phyloP scores from a whole-genome alignment of 2,888 invertebrate genomes.

The Troilus luridus region DNA sequence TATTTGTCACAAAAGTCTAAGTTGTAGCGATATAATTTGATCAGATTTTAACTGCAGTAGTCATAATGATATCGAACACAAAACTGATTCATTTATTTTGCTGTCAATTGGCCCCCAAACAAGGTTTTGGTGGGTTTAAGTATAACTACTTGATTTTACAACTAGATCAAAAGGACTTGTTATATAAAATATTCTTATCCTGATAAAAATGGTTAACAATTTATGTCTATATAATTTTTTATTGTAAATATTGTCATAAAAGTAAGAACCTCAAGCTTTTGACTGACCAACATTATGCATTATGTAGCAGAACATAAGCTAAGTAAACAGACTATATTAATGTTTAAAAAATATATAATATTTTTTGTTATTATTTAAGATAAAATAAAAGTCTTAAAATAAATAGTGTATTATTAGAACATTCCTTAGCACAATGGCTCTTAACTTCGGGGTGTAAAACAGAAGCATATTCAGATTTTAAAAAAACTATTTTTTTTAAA shows the following conservation, averaged over 20 bases:
- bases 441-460: neutral
- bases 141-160: neutral
- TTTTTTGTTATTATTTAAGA: neutral
- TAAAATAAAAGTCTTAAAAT: neutral
- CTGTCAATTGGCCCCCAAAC: neutral
- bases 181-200: neutral
- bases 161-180: neutral
- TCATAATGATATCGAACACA: neutral
- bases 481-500: too few species aligned
- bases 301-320: neutral
- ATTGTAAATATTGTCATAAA: neutral
- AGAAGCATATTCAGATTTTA: neutral
- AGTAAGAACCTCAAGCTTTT: neutral
- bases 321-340: neutral
- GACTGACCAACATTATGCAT: neutral
- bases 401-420: neutral
- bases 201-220: neutral
- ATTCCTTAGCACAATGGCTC: neutral
- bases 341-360: neutral
- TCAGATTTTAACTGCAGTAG: neutral
- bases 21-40: neutral
- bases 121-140: neutral
- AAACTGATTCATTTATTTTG: neutral
- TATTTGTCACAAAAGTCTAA: slow-evolving; percentile 28
- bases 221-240: too few species aligned